A percentile compares a stretch with the other conserved stretches of the same genome.
Conservation (phyloP, 92 coral and sea anemone species). For the Ricordea florida region DNA sequence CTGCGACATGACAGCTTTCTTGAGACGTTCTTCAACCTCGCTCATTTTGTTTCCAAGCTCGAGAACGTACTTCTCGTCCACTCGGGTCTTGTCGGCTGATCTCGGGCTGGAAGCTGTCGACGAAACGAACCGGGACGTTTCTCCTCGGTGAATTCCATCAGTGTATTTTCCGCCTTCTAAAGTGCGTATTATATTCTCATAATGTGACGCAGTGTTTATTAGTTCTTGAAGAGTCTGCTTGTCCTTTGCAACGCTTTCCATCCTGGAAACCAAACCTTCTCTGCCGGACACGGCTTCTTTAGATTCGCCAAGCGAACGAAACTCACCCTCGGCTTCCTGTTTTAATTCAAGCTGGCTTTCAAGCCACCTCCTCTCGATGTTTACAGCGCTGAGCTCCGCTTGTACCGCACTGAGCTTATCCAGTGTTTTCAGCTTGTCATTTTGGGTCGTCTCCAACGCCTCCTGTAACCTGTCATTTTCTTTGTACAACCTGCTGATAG, state of each 20-base stretch:
- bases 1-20: slow-evolving; percentile 91
- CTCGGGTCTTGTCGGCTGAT: slow-evolving; percentile 36
- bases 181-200: slow-evolving; percentile 77
- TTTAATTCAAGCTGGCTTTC: slow-evolving; percentile 69
- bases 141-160: slow-evolving; percentile 8
- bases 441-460: slow-evolving; percentile 72
- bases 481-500: slow-evolving; percentile 70
- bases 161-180: slow-evolving; percentile 48
- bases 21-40: slow-evolving; percentile 86
- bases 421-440: slow-evolving; percentile 65
- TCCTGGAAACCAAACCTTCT: slow-evolving; percentile 55
- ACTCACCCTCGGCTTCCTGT: slow-evolving; percentile 46
- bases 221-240: slow-evolving; percentile 84
- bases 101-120: not conserved
- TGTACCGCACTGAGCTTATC: slow-evolving; percentile 73
- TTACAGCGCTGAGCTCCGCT: slow-evolving; percentile 77
- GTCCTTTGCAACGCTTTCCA: slow-evolving; percentile 74
- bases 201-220: slow-evolving; percentile 79
- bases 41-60: slow-evolving; percentile 87
- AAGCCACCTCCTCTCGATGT: slow-evolving; percentile 77
- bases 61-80: slow-evolving; percentile 72
- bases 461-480: slow-evolving; percentile 84
- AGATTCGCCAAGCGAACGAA: slow-evolving; percentile 19
- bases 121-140: slow-evolving; percentile 21
- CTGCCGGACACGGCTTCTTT: slow-evolving; percentile 32